Evolutionary conservation across 53 echinoderm and acorn worm genomes (phyloP).

Genomic region (Antedon mediterranea): DNA sequence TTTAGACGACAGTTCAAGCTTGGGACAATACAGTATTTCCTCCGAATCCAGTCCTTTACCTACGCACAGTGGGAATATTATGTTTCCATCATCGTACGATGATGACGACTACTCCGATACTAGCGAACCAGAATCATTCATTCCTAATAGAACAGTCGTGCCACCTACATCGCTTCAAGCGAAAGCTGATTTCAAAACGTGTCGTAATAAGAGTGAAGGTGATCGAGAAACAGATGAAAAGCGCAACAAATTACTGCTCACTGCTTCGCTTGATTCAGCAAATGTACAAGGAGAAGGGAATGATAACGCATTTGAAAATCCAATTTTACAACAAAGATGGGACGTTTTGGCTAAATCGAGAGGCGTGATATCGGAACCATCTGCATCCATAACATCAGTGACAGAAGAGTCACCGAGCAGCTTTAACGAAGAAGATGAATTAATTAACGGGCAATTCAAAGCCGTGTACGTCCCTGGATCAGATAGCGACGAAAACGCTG

Average conservation of each 20-base stretch:
- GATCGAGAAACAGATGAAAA: background rate
- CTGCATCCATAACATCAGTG: background rate
- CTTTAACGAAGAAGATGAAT: background rate
- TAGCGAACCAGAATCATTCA: background rate
- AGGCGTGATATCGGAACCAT: background rate
- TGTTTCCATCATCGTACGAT: background rate
- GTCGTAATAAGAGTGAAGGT: background rate
- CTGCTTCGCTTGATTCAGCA: background rate
- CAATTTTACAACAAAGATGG: background rate
- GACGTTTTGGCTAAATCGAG: background rate
- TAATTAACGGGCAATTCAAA: background rate
- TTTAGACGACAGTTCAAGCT: slow-evolving; percentile 3
- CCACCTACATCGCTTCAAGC: background rate
- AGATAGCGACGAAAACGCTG: background rate
- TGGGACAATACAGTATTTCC: slow-evolving; percentile 11
- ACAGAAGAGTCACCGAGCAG: background rate
- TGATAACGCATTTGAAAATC: background rate
- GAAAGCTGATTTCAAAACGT: background rate
- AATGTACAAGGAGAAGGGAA: background rate
- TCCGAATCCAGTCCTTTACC: slow-evolving; percentile 11
- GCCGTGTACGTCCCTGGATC: background rate
- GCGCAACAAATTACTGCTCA: background rate
- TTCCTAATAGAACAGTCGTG: background rate
- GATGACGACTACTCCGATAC: background rate
- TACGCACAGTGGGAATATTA: slow-evolving; percentile 4